Percentiles rank a stretch among this genome's conserved stretches.
These are phyloP conservation scores for Schlechtendalia chinensis DNA, from an alignment of 1,140 invertebrate genomes.

Conservation along the genomic window DNA sequence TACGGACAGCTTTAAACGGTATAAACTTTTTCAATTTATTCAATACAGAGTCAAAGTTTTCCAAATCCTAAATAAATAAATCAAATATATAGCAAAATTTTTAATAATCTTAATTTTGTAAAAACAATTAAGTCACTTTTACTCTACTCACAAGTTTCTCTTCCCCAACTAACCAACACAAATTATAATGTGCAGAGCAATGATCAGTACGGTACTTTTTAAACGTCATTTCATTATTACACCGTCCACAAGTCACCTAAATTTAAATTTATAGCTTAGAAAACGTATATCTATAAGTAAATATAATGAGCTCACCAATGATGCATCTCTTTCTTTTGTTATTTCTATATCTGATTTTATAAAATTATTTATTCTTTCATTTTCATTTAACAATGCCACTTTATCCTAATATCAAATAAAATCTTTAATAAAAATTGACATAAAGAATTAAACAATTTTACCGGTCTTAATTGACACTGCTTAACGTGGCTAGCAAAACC, in stretches of 20 bases:
- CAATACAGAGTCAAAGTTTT: slow-evolving; percentile 16
- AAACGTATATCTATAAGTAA: neutral
- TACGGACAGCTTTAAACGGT: slow-evolving; percentile 23
- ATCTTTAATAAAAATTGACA: neutral
- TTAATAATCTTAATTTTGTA: neutral
- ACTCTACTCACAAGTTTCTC: slow-evolving; percentile 41
- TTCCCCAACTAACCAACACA: slow-evolving; percentile 50
- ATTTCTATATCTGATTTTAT: neutral
- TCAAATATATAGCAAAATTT: neutral
- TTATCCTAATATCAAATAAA: slow-evolving; percentile 11
- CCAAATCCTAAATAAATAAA: slow-evolving; percentile 8
- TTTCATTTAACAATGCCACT: neutral
- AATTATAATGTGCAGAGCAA: slow-evolving; percentile 35
- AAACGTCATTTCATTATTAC: slow-evolving; percentile 50
- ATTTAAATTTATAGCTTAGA: neutral
- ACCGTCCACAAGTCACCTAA: slow-evolving; percentile 50
- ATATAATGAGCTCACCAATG: neutral
- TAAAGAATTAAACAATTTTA: neutral
- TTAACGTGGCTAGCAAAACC: slow-evolving; percentile 66
- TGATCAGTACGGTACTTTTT: slow-evolving; percentile 43
- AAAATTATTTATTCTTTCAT: neutral
- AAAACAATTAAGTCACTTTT: neutral
- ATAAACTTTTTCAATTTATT: slow-evolving; percentile 10
- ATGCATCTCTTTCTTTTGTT: neutral
- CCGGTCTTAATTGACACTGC: slow-evolving; percentile 58